phyloP scores from a whole-genome alignment of 2,797 vertebrate genomes.

The Hydrophis major region DNA sequence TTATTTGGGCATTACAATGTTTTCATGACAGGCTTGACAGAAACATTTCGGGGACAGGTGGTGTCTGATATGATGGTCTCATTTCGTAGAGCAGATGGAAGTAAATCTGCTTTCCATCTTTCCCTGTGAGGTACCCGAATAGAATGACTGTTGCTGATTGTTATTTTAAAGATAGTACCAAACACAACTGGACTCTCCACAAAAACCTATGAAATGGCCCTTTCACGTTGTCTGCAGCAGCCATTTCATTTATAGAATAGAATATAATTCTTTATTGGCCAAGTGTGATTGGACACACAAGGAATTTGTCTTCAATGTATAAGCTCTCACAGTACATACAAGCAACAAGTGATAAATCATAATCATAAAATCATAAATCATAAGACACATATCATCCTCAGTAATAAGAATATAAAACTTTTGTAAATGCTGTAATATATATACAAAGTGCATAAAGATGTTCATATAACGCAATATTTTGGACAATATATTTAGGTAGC shows the following conservation, averaged over 20 bases:
- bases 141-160: background rate
- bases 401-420: slow-evolving; percentile 12
- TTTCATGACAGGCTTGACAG: background rate
- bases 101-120: background rate
- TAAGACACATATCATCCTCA: slow-evolving; percentile 6
- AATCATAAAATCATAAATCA: background rate
- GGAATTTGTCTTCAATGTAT: background rate
- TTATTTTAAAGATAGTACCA: background rate
- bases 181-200: background rate
- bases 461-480: background rate
- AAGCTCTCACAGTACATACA: background rate
- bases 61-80: background rate
- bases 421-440: slow-evolving; percentile 13
- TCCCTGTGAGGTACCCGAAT: background rate
- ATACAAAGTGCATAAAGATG: background rate
- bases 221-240: background rate
- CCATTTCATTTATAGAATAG: slow-evolving; percentile 17
- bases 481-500: background rate
- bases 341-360: background rate
- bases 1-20: background rate
- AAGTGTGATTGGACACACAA: background rate
- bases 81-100: background rate
- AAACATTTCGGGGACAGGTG: background rate
- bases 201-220: background rate
- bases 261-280: background rate